These are phyloP conservation scores for Tenthredo mesomela DNA, from an alignment of 2,888 invertebrate genomes.

Conservation along the genomic window DNA sequence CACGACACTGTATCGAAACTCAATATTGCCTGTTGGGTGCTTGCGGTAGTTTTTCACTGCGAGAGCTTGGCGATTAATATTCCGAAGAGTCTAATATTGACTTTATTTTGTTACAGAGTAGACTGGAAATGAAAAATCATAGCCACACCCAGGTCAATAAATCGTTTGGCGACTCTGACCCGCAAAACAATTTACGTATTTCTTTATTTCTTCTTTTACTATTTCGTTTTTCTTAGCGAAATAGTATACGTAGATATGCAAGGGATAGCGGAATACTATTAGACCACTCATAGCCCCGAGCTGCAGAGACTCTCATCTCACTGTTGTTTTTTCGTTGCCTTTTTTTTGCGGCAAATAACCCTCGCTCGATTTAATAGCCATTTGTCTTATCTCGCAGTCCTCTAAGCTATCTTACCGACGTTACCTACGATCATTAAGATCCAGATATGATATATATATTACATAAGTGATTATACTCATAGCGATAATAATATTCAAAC, in stretches of 20 bases:
- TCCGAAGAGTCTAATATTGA: constrained; percentile 18
- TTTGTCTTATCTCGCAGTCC: constrained; percentile 21
- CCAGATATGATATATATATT: not conserved
- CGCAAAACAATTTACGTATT: not conserved
- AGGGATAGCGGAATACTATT: constrained; percentile 11
- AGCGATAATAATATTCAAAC: not conserved
- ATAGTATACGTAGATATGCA: constrained; percentile 9
- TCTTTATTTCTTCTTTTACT: not conserved
- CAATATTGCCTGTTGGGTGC: not conserved
- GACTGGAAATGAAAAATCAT: constrained; percentile 13
- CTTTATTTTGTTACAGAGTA: constrained; percentile 6
- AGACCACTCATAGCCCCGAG: not conserved
- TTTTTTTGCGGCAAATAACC: constrained; percentile 22
- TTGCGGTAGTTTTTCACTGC: not conserved
- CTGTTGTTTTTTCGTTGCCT: constrained; percentile 24
- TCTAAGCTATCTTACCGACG: not conserved
- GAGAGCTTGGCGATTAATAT: not conserved
- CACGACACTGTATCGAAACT: not conserved
- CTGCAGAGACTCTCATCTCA: constrained; percentile 20
- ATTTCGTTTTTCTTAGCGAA: not conserved
- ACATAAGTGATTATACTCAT: not conserved
- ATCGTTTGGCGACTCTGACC: not conserved
- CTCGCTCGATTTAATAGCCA: constrained; percentile 34
- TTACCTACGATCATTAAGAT: constrained; percentile 21
- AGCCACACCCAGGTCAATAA: constrained; percentile 10